Evolutionary conservation across 2,888 invertebrate genomes (phyloP), one percentile per base, ranked within the genome.

Genomic region (Lepidochitona cinerea): DNA sequence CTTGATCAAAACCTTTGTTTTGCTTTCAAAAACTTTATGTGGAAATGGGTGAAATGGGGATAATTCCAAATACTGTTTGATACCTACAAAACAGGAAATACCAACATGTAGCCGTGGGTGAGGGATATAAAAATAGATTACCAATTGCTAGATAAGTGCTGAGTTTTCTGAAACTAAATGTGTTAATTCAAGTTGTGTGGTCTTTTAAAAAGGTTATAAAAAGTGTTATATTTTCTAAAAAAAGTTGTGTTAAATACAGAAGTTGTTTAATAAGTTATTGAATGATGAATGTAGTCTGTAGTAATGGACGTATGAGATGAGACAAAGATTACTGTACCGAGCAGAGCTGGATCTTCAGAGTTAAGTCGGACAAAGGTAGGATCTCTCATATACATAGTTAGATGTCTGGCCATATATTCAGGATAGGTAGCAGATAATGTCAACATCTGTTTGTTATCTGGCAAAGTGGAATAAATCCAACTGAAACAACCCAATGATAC

Each of bases 351-450:
- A 82, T 91, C 93, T 33, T 94, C 92, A 65, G 93, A 90, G 80
- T 95, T 94, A 9, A 97, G 94, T 29, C 94, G 94, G 2, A 96
- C 93, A 81, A 95, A 93, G 71, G 95, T 93, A 2, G 96, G 96
- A 77, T 94, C 94, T 71, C 93, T 92, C 94, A 98, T 96, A 88
- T 95, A 95, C 68, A 93, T 92, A 36, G 93, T 92, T 70, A 98
- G 92, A 79, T 95, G 93, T 18, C 92, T 90, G 81, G 95, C 94
- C 68, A 97, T 91, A 74, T 93, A 92, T 75, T 94, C 93, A 23
- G 96, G 94, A 91, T 96, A 98, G 18, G 99, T 99, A 6, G 99
- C 99, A 90, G 98, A 98, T 68, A 96, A 94, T 73, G 97, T 95
- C 77, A 99, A 93, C 26, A 97, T 94, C 93, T 99, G 99, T 87